These are phyloP conservation scores for Hemithea aestivaria DNA, from an alignment of 2,888 invertebrate species.

Conservation along the genomic window DNA sequence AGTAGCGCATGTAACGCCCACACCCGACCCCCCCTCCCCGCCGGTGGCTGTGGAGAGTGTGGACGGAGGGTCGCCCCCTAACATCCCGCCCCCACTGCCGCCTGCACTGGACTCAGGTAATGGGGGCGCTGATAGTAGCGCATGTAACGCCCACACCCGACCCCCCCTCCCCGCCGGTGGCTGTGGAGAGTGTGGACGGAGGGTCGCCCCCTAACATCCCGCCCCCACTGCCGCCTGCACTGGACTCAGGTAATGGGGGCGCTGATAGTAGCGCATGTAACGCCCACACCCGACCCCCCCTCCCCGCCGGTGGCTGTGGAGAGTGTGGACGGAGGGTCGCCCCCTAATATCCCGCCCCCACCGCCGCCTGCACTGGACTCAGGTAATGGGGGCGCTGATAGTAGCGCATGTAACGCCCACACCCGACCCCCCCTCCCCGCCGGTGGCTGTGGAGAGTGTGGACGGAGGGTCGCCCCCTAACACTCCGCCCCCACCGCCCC, in stretches of 20 bases:
- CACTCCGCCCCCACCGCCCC: conserved; percentile 15
- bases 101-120: conserved; percentile 31
- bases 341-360: conserved; percentile 15
- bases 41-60: conserved; percentile 24
- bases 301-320: conserved; percentile 25
- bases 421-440: conserved; percentile 27
- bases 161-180: conserved; percentile 26
- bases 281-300: conserved; percentile 26
- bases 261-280: conserved; percentile 19
- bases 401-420: conserved; percentile 21
- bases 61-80: conserved; percentile 22
- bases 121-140: conserved; percentile 30
- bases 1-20: conserved; percentile 20
- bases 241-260: conserved; percentile 40
- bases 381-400: conserved; percentile 38
- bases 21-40: conserved; percentile 27
- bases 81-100: conserved; percentile 15
- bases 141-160: conserved; percentile 23
- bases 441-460: conserved; percentile 23
- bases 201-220: conserved; percentile 17
- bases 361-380: conserved; percentile 17
- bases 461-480: conserved; percentile 22
- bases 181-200: conserved; percentile 26
- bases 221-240: conserved; percentile 11
- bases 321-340: conserved; percentile 24